Conservation (phyloP, 2,113 vertebrate genomes). For the Dasypus novemcinctus region DNA sequence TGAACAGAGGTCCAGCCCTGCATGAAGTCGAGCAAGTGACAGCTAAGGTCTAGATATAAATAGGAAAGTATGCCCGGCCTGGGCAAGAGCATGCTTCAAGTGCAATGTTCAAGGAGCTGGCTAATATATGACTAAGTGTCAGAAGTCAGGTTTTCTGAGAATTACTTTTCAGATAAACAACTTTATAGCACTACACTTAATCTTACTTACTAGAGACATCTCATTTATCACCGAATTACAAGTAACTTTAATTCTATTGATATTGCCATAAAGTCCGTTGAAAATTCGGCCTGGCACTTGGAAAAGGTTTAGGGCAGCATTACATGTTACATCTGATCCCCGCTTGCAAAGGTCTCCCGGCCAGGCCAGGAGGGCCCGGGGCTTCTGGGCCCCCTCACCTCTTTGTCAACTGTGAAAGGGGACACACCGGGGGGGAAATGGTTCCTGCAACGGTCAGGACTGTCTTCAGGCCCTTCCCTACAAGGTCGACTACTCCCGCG, state of each 20-base stretch:
- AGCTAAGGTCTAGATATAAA: conserved; percentile 74
- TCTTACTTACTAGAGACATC: conserved; percentile 87
- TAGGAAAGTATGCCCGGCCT: conserved; percentile 59
- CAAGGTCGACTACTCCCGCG: background rate
- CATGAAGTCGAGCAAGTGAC: conserved; percentile 1
- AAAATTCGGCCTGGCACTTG: conserved; percentile 75
- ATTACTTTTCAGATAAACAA: conserved; percentile 92
- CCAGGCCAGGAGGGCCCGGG: background rate
- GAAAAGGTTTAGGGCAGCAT: conserved; percentile 14
- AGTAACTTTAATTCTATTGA: conserved; percentile 86
- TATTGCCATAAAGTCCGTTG: conserved; percentile 80
- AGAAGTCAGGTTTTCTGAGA: conserved; percentile 87
- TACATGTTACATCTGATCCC: background rate
- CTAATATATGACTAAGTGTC: conserved; percentile 91
- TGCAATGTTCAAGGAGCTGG: conserved; percentile 87
- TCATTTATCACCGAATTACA: conserved; percentile 89
- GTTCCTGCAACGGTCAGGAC: background rate
- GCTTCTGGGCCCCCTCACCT: background rate
- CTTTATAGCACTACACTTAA: conserved; percentile 89
- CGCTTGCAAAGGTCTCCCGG: background rate
- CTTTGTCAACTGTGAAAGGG: background rate
- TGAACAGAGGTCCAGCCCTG: background rate
- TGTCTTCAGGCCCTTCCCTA: background rate
- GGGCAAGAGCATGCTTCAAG: conserved; percentile 79
- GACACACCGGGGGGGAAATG: rapidly evolving